Conservation (phyloP, 2,113 vertebrate species). For the Balaenoptera acutorostrata region DNA sequence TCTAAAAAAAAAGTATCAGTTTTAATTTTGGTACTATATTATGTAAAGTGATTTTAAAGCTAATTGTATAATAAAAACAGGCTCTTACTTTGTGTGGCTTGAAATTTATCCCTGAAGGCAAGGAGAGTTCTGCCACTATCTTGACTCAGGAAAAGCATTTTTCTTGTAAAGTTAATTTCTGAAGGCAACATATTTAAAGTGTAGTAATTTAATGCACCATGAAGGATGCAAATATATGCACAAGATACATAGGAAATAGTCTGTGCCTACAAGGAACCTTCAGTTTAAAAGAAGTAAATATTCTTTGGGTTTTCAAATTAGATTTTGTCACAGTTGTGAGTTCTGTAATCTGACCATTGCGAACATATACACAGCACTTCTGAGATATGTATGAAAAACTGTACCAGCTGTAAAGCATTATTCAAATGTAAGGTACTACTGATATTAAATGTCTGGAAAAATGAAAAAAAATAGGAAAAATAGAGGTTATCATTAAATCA, state of each 20-base stretch:
- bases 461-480: conserved; percentile 15
- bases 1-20: background rate
- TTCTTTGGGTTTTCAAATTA: background rate
- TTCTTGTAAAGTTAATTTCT: background rate
- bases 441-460: background rate
- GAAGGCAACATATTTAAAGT: background rate
- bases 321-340: background rate
- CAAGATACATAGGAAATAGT: background rate
- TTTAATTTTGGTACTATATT: conserved; percentile 18
- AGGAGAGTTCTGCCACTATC: background rate
- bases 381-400: background rate
- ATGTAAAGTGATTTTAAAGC: background rate
- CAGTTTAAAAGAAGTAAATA: background rate
- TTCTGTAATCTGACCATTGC: background rate
- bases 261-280: background rate
- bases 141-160: background rate
- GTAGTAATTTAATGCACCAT: background rate
- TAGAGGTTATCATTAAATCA: background rate
- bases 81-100: background rate
- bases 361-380: background rate
- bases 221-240: background rate
- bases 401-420: background rate
- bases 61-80: background rate
- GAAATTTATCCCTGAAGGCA: background rate
- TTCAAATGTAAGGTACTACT: background rate